Conservation (phyloP, 37 sponge, comb jelly and placozoan species). For the Hormiphora californensis region DNA sequence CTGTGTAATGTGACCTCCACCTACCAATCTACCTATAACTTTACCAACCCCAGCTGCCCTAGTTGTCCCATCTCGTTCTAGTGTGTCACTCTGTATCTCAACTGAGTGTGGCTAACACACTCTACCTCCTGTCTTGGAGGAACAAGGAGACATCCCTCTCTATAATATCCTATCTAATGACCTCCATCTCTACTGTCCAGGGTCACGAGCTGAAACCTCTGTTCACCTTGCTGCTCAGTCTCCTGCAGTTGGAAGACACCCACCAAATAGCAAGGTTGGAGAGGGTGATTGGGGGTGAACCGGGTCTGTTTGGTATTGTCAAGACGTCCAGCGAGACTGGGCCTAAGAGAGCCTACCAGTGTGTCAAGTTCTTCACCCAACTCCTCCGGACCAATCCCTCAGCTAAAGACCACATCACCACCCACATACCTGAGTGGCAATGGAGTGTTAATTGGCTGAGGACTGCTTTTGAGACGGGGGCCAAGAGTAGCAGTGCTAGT, state of each 20-base stretch:
- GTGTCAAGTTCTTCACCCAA: conserved; percentile 77
- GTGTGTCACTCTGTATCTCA: conserved; percentile 50
- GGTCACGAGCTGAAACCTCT: conserved; percentile 32
- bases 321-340: conserved; percentile 63
- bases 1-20: too few species aligned
- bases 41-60: too few species aligned
- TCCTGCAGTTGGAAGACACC: conserved; percentile 26
- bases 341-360: conserved; percentile 81
- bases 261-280: conserved; percentile 9
- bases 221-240: conserved; percentile 34
- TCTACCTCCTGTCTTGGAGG: conserved; percentile 33
- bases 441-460: conserved; percentile 53
- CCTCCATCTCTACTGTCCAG: background rate
- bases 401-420: conserved; percentile 18
- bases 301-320: conserved; percentile 57
- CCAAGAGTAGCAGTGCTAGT: conserved; percentile 57
- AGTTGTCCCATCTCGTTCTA: background rate
- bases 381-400: conserved; percentile 32
- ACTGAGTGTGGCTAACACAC: background rate
- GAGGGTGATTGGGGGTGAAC: conserved; percentile 28
- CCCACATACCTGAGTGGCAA: conserved; percentile 44
- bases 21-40: too few species aligned
- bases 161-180: background rate
- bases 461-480: conserved; percentile 48
- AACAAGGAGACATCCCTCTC: background rate